Conservation (phyloP, 2,797 vertebrate species). For the Lacerta viridis region DNA sequence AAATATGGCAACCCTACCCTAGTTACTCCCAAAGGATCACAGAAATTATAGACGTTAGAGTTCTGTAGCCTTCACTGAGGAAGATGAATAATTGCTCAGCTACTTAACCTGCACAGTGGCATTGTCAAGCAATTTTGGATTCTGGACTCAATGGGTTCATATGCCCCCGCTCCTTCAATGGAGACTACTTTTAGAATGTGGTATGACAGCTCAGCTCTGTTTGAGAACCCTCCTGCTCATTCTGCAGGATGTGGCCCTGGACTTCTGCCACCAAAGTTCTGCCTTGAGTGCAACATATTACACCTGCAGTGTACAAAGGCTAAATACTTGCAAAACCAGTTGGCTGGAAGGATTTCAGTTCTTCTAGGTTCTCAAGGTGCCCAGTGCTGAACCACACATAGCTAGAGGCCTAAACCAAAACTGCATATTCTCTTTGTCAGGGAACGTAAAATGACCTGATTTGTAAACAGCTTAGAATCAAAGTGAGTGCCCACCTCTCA, state of each 20-base stretch:
- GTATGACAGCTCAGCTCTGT: no score
- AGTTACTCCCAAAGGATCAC: not conserved
- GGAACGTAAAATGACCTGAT: not conserved
- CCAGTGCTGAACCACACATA: constrained; percentile 2
- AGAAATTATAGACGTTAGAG: not conserved
- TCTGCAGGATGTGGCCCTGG: no score
- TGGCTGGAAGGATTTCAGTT: constrained; percentile 30
- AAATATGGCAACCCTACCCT: not conserved
- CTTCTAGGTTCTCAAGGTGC: constrained; percentile 48
- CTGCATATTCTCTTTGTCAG: not conserved
- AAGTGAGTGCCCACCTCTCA: not conserved
- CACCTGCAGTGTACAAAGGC: not conserved
- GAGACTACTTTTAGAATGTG: no score
- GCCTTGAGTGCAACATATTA: not conserved
- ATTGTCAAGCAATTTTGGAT: no score
- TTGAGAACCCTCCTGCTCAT: no score
- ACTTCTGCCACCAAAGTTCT: no score
- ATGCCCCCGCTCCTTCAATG: no score
- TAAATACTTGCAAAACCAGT: constrained; percentile 37
- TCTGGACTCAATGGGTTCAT: no score
- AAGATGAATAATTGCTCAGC: not conserved
- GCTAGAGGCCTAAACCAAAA: not conserved
- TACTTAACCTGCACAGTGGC: not conserved
- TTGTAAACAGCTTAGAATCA: not conserved
- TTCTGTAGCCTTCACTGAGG: not conserved